Evolutionary conservation across 2,888 invertebrate species (phyloP).

Genomic region (Drosophila meridionalis): DNA sequence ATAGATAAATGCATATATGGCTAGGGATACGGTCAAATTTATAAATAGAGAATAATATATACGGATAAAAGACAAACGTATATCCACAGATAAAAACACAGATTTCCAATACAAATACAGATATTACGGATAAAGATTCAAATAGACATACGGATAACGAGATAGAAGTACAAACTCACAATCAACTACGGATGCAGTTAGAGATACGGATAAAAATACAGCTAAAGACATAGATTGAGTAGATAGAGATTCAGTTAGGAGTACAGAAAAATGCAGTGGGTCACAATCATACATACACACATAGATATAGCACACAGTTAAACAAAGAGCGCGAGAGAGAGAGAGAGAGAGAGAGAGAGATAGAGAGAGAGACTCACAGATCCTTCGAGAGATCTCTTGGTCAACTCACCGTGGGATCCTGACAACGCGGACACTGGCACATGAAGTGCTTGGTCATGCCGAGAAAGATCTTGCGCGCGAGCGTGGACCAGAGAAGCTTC

Average conservation of each 20-base stretch:
- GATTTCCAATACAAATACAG: not conserved
- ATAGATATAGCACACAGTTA: not conserved
- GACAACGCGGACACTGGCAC: constrained; percentile 89
- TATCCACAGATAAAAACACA: not conserved
- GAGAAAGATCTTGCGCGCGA: constrained; percentile 88
- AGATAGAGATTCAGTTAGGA: not conserved
- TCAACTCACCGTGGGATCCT: constrained; percentile 88
- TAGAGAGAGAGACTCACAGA: not conserved
- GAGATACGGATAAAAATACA: not conserved
- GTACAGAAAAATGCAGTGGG: not conserved
- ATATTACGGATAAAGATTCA: not conserved
- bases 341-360: not conserved
- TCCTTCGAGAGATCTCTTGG: constrained; percentile 8
- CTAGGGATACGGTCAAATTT: not conserved
- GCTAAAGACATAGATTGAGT: not conserved
- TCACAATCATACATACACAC: constrained; percentile 6
- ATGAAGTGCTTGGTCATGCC: constrained; percentile 88
- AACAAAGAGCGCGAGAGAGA: not conserved
- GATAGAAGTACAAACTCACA: not conserved
- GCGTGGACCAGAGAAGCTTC: constrained; percentile 89
- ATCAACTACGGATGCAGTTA: not conserved
- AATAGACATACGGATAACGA: not conserved
- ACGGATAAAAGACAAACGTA: not conserved
- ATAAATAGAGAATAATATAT: not conserved
- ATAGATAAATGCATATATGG: too few relatives aligned